These are phyloP conservation scores for Steinernema carpocapsae DNA, from an alignment of 2,888 invertebrate genomes.

Conservation along the genomic window DNA sequence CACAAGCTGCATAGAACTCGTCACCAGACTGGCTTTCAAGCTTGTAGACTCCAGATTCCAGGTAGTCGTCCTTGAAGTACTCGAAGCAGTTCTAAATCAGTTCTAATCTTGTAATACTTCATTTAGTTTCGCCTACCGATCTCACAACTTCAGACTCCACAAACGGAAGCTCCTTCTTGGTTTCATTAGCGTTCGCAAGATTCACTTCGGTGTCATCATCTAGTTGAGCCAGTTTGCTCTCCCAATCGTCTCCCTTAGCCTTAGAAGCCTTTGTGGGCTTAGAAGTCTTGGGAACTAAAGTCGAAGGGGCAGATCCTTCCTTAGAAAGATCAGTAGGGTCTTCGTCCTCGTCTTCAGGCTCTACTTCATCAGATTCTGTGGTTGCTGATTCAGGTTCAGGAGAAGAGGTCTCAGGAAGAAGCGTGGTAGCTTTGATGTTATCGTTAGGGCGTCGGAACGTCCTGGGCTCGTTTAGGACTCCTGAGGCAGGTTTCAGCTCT, in stretches of 20 bases:
- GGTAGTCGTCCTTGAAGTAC: slow-evolving; percentile 38
- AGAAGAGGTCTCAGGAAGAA: no score
- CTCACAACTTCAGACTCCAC: not conserved
- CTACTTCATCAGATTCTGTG: no score
- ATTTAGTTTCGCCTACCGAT: not conserved
- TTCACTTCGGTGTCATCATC: not conserved
- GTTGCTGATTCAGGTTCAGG: no score
- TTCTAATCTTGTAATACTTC: not conserved
- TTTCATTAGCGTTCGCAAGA: not conserved
- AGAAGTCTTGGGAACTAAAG: not conserved
- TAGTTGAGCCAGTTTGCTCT: not conserved
- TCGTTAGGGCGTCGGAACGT: not conserved
- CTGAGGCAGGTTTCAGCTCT: not conserved
- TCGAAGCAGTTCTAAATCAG: slow-evolving; percentile 39
- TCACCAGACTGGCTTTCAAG: not conserved
- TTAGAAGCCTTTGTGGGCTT: no score
- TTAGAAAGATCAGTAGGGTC: not conserved
- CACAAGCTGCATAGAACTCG: not conserved
- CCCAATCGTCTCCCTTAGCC: not conserved
- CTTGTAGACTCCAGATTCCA: slow-evolving; percentile 43
- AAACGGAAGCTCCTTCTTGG: not conserved
- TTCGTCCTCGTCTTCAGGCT: not conserved
- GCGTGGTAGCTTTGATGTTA: not conserved
- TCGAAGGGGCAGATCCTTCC: not conserved
- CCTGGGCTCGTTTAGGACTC: not conserved